These are phyloP conservation scores for Pteruthius melanotis DNA, from an alignment of 2,113 vertebrate species.

Conservation along the genomic window DNA sequence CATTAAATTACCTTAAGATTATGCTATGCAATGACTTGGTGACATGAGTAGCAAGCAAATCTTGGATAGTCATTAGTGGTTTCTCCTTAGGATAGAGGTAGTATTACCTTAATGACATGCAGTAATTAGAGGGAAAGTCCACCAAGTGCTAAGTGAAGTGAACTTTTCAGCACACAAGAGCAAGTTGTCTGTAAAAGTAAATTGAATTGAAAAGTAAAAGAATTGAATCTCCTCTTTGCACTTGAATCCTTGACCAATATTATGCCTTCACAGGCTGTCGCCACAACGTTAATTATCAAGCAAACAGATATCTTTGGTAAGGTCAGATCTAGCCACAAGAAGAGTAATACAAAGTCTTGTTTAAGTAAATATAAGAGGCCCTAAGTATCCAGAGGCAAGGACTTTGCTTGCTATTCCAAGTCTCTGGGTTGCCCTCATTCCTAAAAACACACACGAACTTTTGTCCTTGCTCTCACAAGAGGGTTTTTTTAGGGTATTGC, in stretches of 20 bases:
- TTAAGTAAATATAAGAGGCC: background rate
- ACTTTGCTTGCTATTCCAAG: background rate
- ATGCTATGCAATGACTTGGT: background rate
- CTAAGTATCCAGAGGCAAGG: background rate
- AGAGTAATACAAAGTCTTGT: background rate
- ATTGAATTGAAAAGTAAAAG: background rate
- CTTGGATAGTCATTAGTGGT: background rate
- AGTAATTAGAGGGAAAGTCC: slow-evolving; percentile 2
- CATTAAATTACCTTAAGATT: slow-evolving; percentile 42
- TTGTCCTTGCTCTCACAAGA: background rate
- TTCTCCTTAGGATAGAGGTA: background rate
- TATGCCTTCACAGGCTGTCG: background rate
- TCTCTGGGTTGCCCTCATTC: background rate
- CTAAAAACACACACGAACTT: background rate
- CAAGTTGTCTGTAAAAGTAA: background rate
- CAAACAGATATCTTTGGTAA: background rate
- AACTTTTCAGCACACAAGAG: background rate
- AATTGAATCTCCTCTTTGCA: background rate
- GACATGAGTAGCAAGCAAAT: background rate
- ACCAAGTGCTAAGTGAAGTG: background rate
- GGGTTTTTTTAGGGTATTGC: background rate
- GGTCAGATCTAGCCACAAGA: background rate
- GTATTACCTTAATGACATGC: background rate
- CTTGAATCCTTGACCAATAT: background rate
- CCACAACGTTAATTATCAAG: background rate